These are phyloP conservation scores for Dynastes grantii DNA, from an alignment of 2,888 invertebrate genomes.

Conservation along the genomic window DNA sequence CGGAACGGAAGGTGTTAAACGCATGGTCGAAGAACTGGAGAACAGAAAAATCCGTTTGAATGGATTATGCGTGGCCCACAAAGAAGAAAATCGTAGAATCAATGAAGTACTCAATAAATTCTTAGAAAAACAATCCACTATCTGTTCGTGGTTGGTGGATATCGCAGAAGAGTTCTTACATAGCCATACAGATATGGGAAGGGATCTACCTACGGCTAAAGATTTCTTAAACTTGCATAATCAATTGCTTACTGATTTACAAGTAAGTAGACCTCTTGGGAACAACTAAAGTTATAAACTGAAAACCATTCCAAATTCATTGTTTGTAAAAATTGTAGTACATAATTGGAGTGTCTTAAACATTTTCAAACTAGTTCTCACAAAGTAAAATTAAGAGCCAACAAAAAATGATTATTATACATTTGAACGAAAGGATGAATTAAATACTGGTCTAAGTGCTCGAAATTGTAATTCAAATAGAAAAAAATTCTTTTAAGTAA, in stretches of 20 bases:
- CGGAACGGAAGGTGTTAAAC: constrained; percentile 79
- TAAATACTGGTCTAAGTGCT: too few species aligned
- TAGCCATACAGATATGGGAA: constrained; percentile 84
- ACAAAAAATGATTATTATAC: too few species aligned
- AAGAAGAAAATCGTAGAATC: constrained; percentile 80
- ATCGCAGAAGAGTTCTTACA: constrained; percentile 83
- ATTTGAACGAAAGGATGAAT: too few species aligned
- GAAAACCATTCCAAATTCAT: too few species aligned
- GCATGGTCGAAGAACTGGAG: constrained; percentile 82
- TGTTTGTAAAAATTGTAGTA: too few species aligned
- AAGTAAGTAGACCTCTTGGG: constrained; percentile 70
- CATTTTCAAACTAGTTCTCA: too few species aligned
- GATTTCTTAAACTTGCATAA: constrained; percentile 84
- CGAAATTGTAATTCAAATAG: too few species aligned
- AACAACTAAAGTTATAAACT: background rate
- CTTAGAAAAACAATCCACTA: constrained; percentile 79
- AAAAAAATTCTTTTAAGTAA: too few species aligned
- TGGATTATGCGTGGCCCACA: constrained; percentile 78
- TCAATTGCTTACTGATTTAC: constrained; percentile 81
- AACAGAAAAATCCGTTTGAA: constrained; percentile 80
- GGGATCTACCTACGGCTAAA: constrained; percentile 76
- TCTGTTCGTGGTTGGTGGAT: constrained; percentile 83
- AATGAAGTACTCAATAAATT: constrained; percentile 80
- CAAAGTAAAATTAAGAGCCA: too few species aligned
- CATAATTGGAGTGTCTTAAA: too few species aligned